phyloP scores from a whole-genome alignment of 2,888 invertebrate genomes.

The Philaethria dido region DNA sequence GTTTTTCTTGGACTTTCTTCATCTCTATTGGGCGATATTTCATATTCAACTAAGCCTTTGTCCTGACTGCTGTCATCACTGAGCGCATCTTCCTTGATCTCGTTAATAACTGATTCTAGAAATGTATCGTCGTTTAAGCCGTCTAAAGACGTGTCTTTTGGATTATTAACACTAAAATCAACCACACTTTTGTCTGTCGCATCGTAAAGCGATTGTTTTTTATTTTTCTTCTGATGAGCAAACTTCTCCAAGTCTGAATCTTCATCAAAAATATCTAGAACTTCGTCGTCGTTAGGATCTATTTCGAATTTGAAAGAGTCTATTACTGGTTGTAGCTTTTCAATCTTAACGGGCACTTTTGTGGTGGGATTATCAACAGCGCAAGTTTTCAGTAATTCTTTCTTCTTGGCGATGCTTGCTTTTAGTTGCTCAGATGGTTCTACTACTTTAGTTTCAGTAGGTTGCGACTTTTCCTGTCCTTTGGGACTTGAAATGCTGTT shows the following conservation, averaged over 20 bases:
- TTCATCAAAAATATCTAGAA: constrained; percentile 68
- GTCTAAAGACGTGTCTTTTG: constrained; percentile 61
- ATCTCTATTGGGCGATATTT: constrained; percentile 64
- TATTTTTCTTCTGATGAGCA: constrained; percentile 50
- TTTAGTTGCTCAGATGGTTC: constrained; percentile 53
- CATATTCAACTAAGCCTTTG: constrained; percentile 75
- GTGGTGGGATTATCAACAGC: constrained; percentile 42
- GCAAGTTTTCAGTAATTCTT: constrained; percentile 45
- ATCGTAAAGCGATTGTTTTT: constrained; percentile 53
- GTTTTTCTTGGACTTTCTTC: constrained; percentile 45
- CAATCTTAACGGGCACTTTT: constrained; percentile 51
- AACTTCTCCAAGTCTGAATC: constrained; percentile 55
- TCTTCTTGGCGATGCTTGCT: constrained; percentile 47
- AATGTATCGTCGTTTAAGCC: constrained; percentile 70
- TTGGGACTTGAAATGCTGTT: constrained; percentile 59
- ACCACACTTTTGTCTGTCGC: constrained; percentile 57
- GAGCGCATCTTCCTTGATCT: constrained; percentile 71
- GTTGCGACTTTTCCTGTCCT: constrained; percentile 49
- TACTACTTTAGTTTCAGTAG: constrained; percentile 44
- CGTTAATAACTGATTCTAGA: constrained; percentile 75
- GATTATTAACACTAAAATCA: constrained; percentile 54
- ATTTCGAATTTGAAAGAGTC: constrained; percentile 76
- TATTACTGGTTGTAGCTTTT: constrained; percentile 69
- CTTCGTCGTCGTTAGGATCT: constrained; percentile 66
- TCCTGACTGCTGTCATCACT: constrained; percentile 68